Percentiles rank a stretch among this genome's conserved stretches.
phyloP scores from a whole-genome alignment of 2,113 vertebrate genomes.

The Chascanopsetta lugubris region DNA sequence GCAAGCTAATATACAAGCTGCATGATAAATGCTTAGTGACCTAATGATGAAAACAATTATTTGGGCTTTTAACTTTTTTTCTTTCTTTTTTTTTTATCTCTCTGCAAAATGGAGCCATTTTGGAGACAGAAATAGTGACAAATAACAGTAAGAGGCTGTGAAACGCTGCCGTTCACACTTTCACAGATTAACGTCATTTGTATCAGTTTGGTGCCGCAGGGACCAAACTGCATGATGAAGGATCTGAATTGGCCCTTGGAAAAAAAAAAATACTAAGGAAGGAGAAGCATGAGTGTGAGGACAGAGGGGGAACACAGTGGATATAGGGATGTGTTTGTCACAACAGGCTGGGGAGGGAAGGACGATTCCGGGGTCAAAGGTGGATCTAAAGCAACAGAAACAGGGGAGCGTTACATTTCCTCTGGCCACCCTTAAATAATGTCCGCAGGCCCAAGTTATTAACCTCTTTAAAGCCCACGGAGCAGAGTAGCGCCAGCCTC shows the following conservation, averaged over 20 bases:
- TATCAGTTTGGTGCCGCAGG: conserved; percentile 79
- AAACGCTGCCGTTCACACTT: conserved; percentile 80
- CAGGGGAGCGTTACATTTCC: conserved; percentile 77
- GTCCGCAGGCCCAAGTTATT: conserved; percentile 84
- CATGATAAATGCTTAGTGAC: conserved; percentile 69
- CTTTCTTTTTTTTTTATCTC: conserved; percentile 60
- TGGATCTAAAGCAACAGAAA: conserved; percentile 77
- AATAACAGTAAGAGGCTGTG: conserved; percentile 71
- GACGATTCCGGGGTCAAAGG: conserved; percentile 70
- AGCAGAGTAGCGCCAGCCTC: conserved; percentile 64
- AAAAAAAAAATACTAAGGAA: conserved; percentile 45
- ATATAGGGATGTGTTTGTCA: conserved; percentile 63
- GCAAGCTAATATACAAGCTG: conserved; percentile 72
- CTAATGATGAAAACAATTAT: conserved; percentile 82
- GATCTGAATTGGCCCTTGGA: conserved; percentile 51
- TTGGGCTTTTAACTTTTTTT: conserved; percentile 78
- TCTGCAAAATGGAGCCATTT: conserved; percentile 68
- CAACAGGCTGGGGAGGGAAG: conserved; percentile 49
- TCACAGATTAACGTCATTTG: conserved; percentile 82
- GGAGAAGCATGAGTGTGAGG: conserved; percentile 44
- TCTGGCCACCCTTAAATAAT: conserved; percentile 81
- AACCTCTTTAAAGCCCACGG: conserved; percentile 82
- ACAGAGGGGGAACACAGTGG: conserved; percentile 43
- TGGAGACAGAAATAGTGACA: conserved; percentile 80
- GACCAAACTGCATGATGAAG: conserved; percentile 72